phyloP scores from a whole-genome alignment of 2,113 vertebrate genomes.

The Sprattus sprattus region DNA sequence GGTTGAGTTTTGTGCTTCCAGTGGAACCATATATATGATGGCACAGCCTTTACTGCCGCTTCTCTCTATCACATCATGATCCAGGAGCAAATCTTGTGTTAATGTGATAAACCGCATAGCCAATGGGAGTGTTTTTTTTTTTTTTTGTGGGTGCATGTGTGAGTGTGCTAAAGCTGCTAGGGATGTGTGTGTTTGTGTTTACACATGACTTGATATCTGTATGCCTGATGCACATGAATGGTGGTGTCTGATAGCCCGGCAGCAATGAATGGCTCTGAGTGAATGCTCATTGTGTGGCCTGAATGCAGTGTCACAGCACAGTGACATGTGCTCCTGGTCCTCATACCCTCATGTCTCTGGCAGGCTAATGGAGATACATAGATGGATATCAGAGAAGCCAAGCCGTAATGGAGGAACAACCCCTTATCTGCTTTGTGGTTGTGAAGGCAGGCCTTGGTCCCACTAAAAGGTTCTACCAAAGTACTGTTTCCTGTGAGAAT shows the following conservation, averaged over 20 bases:
- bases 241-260: slow-evolving; percentile 44
- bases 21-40: not conserved
- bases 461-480: not conserved
- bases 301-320: slow-evolving; percentile 47
- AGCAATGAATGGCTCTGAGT: slow-evolving; percentile 49
- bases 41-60: not conserved
- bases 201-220: not conserved
- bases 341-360: not conserved
- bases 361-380: not conserved
- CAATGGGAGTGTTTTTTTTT: slow-evolving; percentile 14
- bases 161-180: slow-evolving; percentile 20
- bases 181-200: slow-evolving; percentile 9
- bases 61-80: not conserved
- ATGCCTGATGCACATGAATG: slow-evolving; percentile 51
- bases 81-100: not conserved
- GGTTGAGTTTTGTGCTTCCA: not conserved
- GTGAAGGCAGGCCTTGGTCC: not conserved
- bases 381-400: not conserved
- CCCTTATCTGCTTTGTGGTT: not conserved
- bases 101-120: not conserved
- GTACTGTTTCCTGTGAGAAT: not conserved
- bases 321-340: slow-evolving; percentile 24
- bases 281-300: slow-evolving; percentile 55
- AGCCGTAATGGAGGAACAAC: not conserved
- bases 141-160: slow-evolving; percentile 16